Base-by-base conservation (phyloP, 2,888 invertebrate species). In the Blera fallax region DNA sequence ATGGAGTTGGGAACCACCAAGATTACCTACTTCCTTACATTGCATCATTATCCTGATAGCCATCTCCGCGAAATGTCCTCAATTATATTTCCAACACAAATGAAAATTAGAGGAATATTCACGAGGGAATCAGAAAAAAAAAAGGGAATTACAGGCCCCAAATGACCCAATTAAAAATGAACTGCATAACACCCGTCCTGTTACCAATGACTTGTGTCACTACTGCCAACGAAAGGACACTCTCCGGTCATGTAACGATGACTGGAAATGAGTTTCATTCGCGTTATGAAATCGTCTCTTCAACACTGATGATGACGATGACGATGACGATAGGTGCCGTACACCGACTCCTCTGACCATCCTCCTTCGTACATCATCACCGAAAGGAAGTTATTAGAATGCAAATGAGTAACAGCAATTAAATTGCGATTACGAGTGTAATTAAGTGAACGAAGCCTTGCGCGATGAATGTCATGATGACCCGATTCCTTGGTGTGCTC, bases 401-500 rank as follows among this genome's bases (percentile, higher is more conserved):
- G 82, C 82, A 82, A 82, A 82, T 77, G 82, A 82, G 82, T 67
- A 77, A 82, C 43, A 82, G 82, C 82, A 82, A 82, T 82, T 82
- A 82, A 82, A 82, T 77, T 82, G 82, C 58, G 82, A 82, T 82
- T 82, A 82, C 82, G 72, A 72, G 82, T 82, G 82, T 82, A 82
- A 82, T 82, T 72, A 82, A 82, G 77, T 77, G 69, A 76, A 56
- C 52, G 58, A 58, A 58, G 70, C 54, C 21, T 37, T 43, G 37
- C 27, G 67, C 72, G 45, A 72, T 79, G 64, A 72, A 29, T 72
- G 58, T 72, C 70, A 72, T 72, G 72, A 58, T 64, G 72, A 58
- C 56, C 64, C 65, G 79, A 79, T 72, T 79, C 58, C 79, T 32
- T 34, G 24, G 24, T 27, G 18, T 27, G 32, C 11, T 21, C 29